A percentile compares a stretch with the other conserved stretches of the same genome.
phyloP scores from a whole-genome alignment of 2,797 vertebrate species.

The Danionella dracula region DNA sequence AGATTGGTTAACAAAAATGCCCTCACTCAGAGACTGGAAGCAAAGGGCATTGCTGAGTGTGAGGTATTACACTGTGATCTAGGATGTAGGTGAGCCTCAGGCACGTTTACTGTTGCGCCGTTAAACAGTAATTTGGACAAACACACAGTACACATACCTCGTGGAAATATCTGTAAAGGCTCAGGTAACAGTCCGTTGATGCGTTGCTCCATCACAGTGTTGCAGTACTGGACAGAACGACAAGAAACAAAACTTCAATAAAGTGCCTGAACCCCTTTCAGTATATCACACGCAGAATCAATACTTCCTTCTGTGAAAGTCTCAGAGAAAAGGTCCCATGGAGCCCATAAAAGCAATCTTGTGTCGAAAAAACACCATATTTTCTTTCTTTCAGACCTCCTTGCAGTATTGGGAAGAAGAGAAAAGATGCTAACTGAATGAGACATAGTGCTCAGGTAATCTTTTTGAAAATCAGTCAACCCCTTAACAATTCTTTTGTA shows the following conservation, averaged over 20 bases:
- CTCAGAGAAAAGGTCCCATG: background rate
- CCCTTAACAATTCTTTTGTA: conserved; percentile 79
- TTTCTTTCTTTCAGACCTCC: background rate
- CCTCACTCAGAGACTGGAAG: background rate
- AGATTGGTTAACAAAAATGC: too few relatives aligned
- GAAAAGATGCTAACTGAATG: conserved; percentile 60
- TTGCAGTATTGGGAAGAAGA: background rate
- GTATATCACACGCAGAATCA: background rate
- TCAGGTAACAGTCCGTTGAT: conserved; percentile 90
- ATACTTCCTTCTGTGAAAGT: background rate
- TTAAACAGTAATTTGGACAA: conserved; percentile 18
- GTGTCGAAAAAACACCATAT: background rate
- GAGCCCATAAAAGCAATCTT: conserved; percentile 6
- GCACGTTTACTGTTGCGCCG: background rate
- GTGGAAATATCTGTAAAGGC: conserved; percentile 95
- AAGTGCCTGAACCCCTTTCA: background rate
- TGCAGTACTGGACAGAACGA: conserved; percentile 81
- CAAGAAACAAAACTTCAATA: conserved; percentile 9
- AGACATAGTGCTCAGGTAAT: conserved; percentile 75
- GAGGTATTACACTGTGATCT: background rate
- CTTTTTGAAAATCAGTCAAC: conserved; percentile 79
- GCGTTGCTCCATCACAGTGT: conserved; percentile 90
- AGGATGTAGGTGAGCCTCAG: background rate
- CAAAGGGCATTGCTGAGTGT: background rate
- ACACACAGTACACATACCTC: conserved; percentile 73